These are phyloP conservation scores for Drosophila tani DNA, from an alignment of 1,140 invertebrate genomes.

Conservation along the genomic window DNA sequence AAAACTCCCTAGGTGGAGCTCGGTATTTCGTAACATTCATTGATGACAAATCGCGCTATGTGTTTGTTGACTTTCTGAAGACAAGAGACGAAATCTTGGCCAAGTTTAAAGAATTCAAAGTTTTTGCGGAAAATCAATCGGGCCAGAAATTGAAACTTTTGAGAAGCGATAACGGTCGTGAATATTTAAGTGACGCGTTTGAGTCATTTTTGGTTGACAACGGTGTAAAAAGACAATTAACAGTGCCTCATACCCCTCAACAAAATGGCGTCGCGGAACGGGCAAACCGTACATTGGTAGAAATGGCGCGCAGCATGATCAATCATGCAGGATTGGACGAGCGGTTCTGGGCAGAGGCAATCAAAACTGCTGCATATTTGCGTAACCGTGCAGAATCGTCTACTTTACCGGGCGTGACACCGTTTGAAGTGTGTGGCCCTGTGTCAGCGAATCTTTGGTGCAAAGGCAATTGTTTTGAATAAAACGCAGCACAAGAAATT, in stretches of 20 bases:
- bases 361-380: too few relatives aligned
- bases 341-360: too few relatives aligned
- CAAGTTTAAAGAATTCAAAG: background rate
- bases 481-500: too few relatives aligned
- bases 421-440: too few relatives aligned
- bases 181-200: background rate
- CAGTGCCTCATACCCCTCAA: background rate
- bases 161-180: background rate
- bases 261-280: constrained; percentile 2
- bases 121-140: background rate
- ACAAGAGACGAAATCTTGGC: constrained; percentile 2
- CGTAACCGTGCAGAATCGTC: too few relatives aligned
- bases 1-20: too few relatives aligned
- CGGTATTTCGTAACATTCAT: too few relatives aligned
- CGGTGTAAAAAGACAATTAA: background rate
- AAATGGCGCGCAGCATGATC: too few relatives aligned
- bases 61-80: background rate
- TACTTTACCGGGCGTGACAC: too few relatives aligned
- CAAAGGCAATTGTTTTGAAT: too few relatives aligned
- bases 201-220: background rate
- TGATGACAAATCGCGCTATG: background rate
- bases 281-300: background rate
- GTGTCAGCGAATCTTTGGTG: too few relatives aligned
- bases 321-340: too few relatives aligned
- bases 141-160: background rate